Conservation (phyloP, 2,888 invertebrate genomes). For the Atrina japonica region DNA sequence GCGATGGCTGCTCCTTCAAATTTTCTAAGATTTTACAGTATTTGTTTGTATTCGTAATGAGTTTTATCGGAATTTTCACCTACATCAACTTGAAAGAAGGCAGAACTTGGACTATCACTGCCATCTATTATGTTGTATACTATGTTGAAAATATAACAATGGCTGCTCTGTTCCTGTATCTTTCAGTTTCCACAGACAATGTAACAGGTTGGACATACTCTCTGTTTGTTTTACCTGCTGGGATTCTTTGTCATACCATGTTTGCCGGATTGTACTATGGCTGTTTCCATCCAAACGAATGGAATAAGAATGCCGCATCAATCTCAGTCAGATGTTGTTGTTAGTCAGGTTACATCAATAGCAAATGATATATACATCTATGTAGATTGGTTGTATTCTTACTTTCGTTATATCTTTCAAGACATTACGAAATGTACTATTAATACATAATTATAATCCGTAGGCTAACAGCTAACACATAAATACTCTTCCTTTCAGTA, state of each 20-base stretch:
- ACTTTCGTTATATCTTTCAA: too few species aligned
- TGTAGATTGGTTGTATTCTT: too few species aligned
- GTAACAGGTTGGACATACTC: constrained; percentile 12
- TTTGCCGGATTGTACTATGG: constrained; percentile 16
- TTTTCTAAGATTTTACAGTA: too few species aligned
- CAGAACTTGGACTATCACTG: constrained; percentile 12
- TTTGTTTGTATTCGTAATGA: constrained; percentile 31
- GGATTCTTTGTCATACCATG: constrained; percentile 16
- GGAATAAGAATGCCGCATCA: too few species aligned
- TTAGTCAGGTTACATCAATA: too few species aligned
- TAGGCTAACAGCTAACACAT: too few species aligned
- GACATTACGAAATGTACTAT: too few species aligned
- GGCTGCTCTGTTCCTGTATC: constrained; percentile 20
- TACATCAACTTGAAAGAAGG: constrained; percentile 40
- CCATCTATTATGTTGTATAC: constrained; percentile 35
- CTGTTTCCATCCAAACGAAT: constrained; percentile 17
- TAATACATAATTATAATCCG: too few species aligned
- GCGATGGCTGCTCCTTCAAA: too few species aligned
- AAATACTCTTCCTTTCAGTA: too few species aligned
- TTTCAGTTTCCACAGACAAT: not conserved
- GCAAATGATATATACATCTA: too few species aligned
- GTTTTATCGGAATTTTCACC: constrained; percentile 39
- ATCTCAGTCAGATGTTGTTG: too few species aligned
- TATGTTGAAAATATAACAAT: constrained; percentile 40
- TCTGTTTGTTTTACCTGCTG: not conserved